These are phyloP conservation scores for Dasysyrphus albostriatus DNA, from an alignment of 2,888 invertebrate species.

Conservation along the genomic window DNA sequence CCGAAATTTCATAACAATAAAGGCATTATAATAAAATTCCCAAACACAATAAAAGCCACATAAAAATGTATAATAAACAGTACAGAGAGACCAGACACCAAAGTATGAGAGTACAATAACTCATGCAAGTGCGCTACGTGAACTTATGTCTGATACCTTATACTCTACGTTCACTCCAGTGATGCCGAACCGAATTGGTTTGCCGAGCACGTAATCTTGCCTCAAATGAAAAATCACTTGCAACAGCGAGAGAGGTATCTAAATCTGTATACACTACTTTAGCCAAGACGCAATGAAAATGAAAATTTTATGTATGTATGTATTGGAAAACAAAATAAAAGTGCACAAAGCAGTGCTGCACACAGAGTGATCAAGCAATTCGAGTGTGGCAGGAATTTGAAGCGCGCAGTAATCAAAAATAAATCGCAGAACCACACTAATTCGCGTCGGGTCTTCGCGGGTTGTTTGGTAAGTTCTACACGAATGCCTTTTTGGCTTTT, in stretches of 20 bases:
- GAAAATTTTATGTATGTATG: slow-evolving; percentile 20
- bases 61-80: slow-evolving; percentile 20
- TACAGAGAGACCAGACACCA: slow-evolving; percentile 1
- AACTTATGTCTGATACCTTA: slow-evolving; percentile 39
- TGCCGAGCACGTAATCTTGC: slow-evolving; percentile 68
- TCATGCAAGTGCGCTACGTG: slow-evolving; percentile 65
- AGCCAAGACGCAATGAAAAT: slow-evolving; percentile 40
- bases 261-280: slow-evolving; percentile 36
- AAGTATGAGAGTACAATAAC: slow-evolving; percentile 55
- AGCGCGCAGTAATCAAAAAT: slow-evolving; percentile 60
- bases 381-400: slow-evolving; percentile 69
- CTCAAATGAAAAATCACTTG: slow-evolving; percentile 70
- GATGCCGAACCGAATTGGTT: slow-evolving; percentile 61
- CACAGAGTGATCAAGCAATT: slow-evolving; percentile 49
- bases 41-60: slow-evolving; percentile 31
- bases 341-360: slow-evolving; percentile 19
- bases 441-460: slow-evolving; percentile 48
- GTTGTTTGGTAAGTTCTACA: slow-evolving; percentile 35
- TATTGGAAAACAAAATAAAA: slow-evolving; percentile 60
- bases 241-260: slow-evolving; percentile 1
- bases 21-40: slow-evolving; percentile 17
- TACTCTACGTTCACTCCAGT: slow-evolving; percentile 7
- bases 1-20: slow-evolving; percentile 33
- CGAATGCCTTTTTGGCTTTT: slow-evolving; percentile 26
- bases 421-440: slow-evolving; percentile 54